Conservation (phyloP, 1,140 invertebrate genomes). For the Cylas formicarius region DNA sequence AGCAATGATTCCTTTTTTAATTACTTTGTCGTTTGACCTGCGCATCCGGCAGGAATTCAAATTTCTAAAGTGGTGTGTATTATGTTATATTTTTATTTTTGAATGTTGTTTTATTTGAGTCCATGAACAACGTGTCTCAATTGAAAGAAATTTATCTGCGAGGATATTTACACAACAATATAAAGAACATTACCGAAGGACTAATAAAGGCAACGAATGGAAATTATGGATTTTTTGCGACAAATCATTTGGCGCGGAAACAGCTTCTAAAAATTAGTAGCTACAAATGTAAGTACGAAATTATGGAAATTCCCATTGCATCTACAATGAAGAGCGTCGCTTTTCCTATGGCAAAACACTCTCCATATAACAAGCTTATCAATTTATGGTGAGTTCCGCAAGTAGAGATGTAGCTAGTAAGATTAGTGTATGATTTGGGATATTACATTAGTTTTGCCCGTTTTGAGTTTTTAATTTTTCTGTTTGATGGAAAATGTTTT, state of each 20-base stretch:
- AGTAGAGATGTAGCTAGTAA: too few relatives aligned
- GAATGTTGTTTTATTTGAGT: conserved; percentile 16
- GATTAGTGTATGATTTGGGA: not conserved
- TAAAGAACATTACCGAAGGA: conserved; percentile 25
- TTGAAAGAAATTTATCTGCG: conserved; percentile 29
- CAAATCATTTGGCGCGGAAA: conserved; percentile 21
- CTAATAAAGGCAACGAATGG: conserved; percentile 21
- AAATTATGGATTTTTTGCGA: conserved; percentile 28
- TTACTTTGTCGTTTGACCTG: too few relatives aligned
- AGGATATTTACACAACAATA: conserved; percentile 25
- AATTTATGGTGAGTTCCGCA: conserved; percentile 25
- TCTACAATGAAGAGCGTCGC: conserved; percentile 21
- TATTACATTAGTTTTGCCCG: not conserved
- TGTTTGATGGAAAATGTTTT: not conserved
- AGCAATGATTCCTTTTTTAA: too few relatives aligned
- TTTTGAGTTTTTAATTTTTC: not conserved
- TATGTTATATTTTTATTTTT: conserved; percentile 8
- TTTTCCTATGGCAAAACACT: conserved; percentile 20
- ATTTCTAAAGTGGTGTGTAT: too few relatives aligned
- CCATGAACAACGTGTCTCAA: conserved; percentile 22
- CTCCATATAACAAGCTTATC: conserved; percentile 25
- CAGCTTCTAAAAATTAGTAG: conserved; percentile 20
- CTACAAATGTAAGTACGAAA: conserved; percentile 26
- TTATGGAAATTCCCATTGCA: conserved; percentile 22
- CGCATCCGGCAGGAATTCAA: too few relatives aligned